phyloP scores from a whole-genome alignment of 2,113 vertebrate species.

The Melozone crissalis region DNA sequence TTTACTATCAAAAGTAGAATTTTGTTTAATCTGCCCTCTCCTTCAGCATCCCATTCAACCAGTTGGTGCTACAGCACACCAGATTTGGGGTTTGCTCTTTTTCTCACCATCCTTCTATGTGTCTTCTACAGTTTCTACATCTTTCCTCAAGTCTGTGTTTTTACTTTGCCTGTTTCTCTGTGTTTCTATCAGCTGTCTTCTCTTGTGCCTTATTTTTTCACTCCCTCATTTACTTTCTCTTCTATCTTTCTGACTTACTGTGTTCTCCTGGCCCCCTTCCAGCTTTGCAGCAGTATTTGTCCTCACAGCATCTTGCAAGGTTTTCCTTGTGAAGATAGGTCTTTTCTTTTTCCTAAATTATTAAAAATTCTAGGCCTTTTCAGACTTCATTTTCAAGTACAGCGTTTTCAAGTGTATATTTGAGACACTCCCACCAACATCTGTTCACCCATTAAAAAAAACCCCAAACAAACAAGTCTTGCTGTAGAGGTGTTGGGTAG shows the following conservation, averaged over 20 bases:
- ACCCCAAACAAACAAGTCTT: neutral
- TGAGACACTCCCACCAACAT: neutral
- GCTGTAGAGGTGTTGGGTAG: neutral
- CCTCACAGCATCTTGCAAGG: conserved; percentile 1
- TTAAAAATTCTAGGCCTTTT: neutral
- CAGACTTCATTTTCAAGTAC: neutral
- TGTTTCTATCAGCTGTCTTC: conserved; percentile 3
- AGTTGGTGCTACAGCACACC: neutral
- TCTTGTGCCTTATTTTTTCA: neutral
- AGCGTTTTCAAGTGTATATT: neutral
- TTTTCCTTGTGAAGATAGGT: neutral
- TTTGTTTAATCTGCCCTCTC: neutral
- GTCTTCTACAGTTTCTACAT: conserved; percentile 1
- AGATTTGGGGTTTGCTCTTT: neutral
- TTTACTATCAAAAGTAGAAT: conserved; percentile 17
- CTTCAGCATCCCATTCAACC: neutral
- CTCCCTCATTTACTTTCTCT: conserved; percentile 9
- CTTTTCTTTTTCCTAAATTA: neutral
- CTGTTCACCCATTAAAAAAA: neutral
- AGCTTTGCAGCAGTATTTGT: conserved; percentile 52
- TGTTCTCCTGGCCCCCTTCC: conserved; percentile 32
- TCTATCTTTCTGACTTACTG: neutral
- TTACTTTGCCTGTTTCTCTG: neutral
- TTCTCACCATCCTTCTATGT: neutral
- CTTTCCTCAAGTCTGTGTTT: conserved; percentile 7